Base-by-base conservation (phyloP, 2,797 vertebrate species). In the Spinus pinus region DNA sequence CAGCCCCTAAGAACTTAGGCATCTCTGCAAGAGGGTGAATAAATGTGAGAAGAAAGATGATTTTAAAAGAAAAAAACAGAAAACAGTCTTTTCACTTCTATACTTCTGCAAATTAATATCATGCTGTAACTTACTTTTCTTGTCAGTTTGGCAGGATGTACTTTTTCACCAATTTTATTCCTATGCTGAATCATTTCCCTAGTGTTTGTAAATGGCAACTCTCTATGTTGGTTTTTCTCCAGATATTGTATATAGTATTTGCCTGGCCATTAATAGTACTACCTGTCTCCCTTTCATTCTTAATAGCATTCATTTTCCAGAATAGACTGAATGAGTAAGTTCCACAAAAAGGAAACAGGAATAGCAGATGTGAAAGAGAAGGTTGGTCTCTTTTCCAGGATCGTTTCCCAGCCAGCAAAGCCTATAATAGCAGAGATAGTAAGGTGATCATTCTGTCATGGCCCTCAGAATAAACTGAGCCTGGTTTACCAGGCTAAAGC, bases 131-230 rank as follows among this genome's bases (percentile, higher is more conserved):
- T 77, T 75, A 39, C 5, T 94, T 89, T 70, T 81, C 41, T n/a
- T 77, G 49, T 73, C 73, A 91, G 28, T 72, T 85, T 92, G 93
- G 58, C 90, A 95, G 74, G 54, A 73, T 87, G 20, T 79, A 93
- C 51, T 88, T 96, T 94, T 88, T 66, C 47, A 65, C 20, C 44
- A 88, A 39, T 88, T 95, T 93, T 88, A 74, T 85, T 92, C 25
- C 35, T 46, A 27, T 71, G 53, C 21, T 86, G 61, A 74, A 82
- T 54, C 67, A 69, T 92, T 95, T 84, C 30, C 41, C 30, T 64
- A 25, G 65, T 42, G 67, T 81, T 96, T 93, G 60, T 93, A 93
- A 90, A 74, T 81, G 73, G 33, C 73, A 90, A 10, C 9, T 67
- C 9, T 67, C 28, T 88, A 11, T 61, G 58, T 42, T 67, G 57